phyloP scores from a whole-genome alignment of 2,888 invertebrate species.

The Leistus spinibarbis region DNA sequence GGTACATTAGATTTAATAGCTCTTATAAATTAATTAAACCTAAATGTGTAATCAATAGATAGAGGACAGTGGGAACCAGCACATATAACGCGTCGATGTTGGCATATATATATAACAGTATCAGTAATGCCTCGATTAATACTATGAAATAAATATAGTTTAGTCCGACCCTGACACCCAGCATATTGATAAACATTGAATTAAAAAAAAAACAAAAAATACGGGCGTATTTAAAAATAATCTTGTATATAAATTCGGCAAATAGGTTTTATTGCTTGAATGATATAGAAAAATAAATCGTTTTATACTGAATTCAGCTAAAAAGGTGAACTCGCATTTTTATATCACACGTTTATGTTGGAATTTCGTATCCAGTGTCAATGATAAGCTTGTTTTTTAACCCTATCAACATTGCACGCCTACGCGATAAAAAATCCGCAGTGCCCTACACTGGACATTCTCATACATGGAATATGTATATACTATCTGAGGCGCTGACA shows the following conservation, averaged over 20 bases:
- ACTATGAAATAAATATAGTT: background rate
- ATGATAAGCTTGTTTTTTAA: too few relatives aligned
- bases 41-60: conserved; percentile 32
- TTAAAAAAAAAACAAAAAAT: background rate
- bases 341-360: too few relatives aligned
- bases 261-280: background rate
- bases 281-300: background rate
- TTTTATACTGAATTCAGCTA: background rate
- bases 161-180: background rate
- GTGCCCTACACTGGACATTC: too few relatives aligned
- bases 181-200: background rate
- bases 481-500: too few relatives aligned
- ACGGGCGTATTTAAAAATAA: background rate
- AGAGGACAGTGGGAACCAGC: background rate
- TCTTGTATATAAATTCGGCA: background rate
- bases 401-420: too few relatives aligned
- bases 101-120: background rate
- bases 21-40: conserved; percentile 38
- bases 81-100: background rate
- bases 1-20: conserved; percentile 29
- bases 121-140: background rate
- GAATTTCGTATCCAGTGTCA: too few relatives aligned
- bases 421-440: too few relatives aligned
- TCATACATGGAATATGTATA: too few relatives aligned
- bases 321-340: background rate